Conservation (phyloP, 2,113 vertebrate genomes). For the Phalacrocorax pelagicus region DNA sequence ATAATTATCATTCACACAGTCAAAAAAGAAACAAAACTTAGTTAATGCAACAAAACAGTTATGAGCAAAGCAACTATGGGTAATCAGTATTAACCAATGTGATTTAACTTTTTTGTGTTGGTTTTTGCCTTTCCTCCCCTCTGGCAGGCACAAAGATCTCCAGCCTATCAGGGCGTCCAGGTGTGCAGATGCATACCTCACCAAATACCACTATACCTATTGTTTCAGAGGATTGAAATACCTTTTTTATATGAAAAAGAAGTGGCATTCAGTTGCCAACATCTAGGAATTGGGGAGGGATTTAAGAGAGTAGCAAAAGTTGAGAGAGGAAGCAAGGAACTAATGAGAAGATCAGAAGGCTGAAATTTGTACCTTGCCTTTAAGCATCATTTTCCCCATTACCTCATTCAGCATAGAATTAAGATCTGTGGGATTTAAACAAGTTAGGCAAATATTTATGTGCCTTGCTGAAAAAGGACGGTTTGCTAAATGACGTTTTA, state of each 20-base stretch:
- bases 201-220: background rate
- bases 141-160: background rate
- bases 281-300: background rate
- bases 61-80: background rate
- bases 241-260: background rate
- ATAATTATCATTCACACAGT: background rate
- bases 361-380: background rate
- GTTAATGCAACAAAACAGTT: background rate
- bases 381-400: background rate
- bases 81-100: background rate
- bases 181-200: background rate
- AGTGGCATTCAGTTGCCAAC: background rate
- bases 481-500: background rate
- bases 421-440: background rate
- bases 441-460: constrained; percentile 38
- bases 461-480: background rate
- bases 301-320: background rate
- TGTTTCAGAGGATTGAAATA: background rate
- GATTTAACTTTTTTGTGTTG: background rate
- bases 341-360: background rate
- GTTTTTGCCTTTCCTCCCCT: background rate
- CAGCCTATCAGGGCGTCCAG: fast-evolving
- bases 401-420: background rate
- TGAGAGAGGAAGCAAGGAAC: background rate
- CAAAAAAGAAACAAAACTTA: background rate